phyloP scores from a whole-genome alignment of 2,888 invertebrate genomes.

The Amiota mariae region DNA sequence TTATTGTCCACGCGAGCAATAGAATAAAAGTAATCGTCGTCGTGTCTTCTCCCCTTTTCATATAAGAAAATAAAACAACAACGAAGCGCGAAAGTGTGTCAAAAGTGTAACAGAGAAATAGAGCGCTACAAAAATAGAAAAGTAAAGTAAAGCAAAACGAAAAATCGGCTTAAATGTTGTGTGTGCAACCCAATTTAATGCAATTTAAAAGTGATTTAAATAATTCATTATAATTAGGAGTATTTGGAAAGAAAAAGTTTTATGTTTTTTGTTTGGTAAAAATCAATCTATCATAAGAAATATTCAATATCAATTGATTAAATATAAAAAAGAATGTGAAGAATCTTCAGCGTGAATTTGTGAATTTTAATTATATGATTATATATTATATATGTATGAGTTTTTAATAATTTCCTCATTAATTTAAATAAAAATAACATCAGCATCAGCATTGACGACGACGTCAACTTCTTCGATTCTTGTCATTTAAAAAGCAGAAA shows the following conservation, averaged over 20 bases:
- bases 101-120: conserved; percentile 28
- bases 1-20: conserved; percentile 8
- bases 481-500: background rate
- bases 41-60: background rate
- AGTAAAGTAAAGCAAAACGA: background rate
- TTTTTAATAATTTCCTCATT: conserved; percentile 23
- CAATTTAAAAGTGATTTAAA: conserved; percentile 2
- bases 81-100: conserved; percentile 24
- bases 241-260: background rate
- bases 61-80: background rate
- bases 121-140: background rate
- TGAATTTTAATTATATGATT: conserved; percentile 16
- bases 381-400: background rate
- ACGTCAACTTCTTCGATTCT: too few relatives aligned
- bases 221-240: background rate
- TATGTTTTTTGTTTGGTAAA: background rate
- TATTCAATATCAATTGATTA: background rate
- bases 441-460: background rate
- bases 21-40: too few relatives aligned
- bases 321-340: background rate
- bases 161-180: background rate
- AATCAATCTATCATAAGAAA: background rate
- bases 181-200: background rate
- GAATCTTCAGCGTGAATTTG: background rate
- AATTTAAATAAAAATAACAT: conserved; percentile 18